Evolutionary conservation across 2,113 vertebrate species (phyloP).

Genomic region (Carettochelys insculpta): DNA sequence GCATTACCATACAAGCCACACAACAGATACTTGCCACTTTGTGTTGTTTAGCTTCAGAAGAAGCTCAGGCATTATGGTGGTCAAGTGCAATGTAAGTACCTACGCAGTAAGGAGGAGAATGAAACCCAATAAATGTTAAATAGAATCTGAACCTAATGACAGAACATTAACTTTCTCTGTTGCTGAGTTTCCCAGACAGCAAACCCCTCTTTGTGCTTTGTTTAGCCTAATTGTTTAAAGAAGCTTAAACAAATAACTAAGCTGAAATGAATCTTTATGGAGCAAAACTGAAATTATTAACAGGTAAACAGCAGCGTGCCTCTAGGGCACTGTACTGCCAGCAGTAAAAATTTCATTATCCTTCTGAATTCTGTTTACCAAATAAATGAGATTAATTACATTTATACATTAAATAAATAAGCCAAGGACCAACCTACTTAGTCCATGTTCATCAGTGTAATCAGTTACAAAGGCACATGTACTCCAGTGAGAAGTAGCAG

Average conservation of each 20-base stretch:
- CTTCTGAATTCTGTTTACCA: conserved; percentile 69
- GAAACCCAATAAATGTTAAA: background rate
- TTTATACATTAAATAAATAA: conserved; percentile 75
- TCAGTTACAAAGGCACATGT: conserved; percentile 25
- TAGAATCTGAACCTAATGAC: background rate
- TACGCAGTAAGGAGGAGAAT: background rate
- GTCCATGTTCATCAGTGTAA: conserved; percentile 53
- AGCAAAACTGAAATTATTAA: conserved; percentile 28
- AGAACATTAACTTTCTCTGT: background rate
- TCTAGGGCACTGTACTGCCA: conserved; percentile 45
- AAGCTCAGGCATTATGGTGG: fast-evolving
- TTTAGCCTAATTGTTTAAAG: background rate
- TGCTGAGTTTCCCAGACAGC: background rate
- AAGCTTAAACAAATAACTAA: conserved; percentile 18
- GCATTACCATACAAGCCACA: background rate
- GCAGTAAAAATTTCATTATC: conserved; percentile 74
- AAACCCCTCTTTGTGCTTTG: background rate
- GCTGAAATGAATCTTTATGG: conserved; percentile 16
- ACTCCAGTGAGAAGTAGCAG: background rate
- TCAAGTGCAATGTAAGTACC: background rate
- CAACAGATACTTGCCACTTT: background rate
- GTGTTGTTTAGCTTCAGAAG: background rate
- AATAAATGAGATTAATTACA: conserved; percentile 75
- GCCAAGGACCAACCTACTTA: conserved; percentile 68
- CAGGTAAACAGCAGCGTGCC: conserved; percentile 41